Conservation (phyloP, 1,140 invertebrate species). For the silkworm (Bombyx mori) region DNA sequence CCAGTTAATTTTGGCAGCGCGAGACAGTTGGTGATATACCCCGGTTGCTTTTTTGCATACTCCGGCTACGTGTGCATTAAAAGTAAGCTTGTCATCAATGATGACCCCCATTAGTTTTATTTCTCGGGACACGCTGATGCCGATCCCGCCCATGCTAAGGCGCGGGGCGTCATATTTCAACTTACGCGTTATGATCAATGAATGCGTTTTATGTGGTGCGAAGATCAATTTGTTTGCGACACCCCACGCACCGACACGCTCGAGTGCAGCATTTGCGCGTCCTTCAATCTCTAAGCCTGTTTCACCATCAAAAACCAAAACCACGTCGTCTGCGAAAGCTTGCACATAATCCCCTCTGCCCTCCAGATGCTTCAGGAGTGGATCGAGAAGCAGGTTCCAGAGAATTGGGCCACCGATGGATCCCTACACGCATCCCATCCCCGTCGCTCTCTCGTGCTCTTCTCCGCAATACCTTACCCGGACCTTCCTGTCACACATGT, state of each 20-base stretch:
- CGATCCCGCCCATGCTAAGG: neutral
- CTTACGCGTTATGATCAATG: neutral
- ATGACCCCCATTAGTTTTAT: constrained; percentile 13
- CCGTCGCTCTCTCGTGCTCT: neutral
- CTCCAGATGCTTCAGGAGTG: constrained; percentile 4
- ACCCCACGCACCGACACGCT: constrained; percentile 1
- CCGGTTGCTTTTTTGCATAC: constrained; percentile 3
- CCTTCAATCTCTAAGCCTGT: constrained; percentile 4
- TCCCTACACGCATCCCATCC: neutral
- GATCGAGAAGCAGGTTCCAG: constrained; percentile 8
- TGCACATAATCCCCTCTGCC: neutral
- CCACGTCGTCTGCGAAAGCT: constrained; percentile 4
- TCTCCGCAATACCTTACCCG: constrained; percentile 11
- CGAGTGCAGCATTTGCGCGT: neutral
- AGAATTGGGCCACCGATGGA: constrained; percentile 4
- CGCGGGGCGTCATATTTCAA: neutral
- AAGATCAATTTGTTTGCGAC: neutral
- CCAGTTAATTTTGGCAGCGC: constrained; percentile 6
- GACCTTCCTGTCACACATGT: constrained; percentile 11
- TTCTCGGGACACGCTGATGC: constrained; percentile 3
- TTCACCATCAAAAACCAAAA: neutral
- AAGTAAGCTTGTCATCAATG: constrained; percentile 8
- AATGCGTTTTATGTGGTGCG: constrained; percentile 1
- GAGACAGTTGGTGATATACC: constrained; percentile 6
- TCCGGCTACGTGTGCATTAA: constrained; percentile 7